These are phyloP conservation scores for Eristalis pertinax DNA, from an alignment of 2,888 invertebrate species.

Conservation along the genomic window DNA sequence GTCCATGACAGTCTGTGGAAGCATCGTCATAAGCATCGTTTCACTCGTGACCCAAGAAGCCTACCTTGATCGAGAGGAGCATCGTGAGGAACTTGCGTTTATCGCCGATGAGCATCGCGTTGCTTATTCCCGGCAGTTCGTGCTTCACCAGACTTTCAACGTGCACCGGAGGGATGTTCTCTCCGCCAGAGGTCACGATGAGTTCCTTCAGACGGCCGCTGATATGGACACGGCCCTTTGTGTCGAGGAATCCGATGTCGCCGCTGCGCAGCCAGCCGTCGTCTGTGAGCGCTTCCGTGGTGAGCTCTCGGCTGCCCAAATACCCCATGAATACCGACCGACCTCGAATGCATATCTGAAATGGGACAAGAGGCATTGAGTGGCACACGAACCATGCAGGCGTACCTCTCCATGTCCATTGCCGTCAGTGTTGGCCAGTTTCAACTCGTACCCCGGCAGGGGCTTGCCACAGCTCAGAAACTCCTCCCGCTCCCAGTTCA, in stretches of 20 bases:
- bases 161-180: slow-evolving; percentile 92
- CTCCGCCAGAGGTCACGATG: slow-evolving; percentile 96
- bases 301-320: slow-evolving; percentile 86
- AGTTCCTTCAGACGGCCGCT: slow-evolving; percentile 91
- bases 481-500: slow-evolving; percentile 76
- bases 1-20: slow-evolving; percentile 86
- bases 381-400: neutral
- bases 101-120: slow-evolving; percentile 94
- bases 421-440: slow-evolving; percentile 85
- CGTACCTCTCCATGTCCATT: slow-evolving; percentile 88
- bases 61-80: slow-evolving; percentile 91
- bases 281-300: slow-evolving; percentile 86
- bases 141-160: slow-evolving; percentile 90
- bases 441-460: slow-evolving; percentile 86
- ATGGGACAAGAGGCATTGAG: neutral
- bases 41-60: slow-evolving; percentile 54
- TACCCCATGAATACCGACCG: slow-evolving; percentile 97
- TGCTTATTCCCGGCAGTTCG: slow-evolving; percentile 88
- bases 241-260: slow-evolving; percentile 91
- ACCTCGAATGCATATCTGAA: slow-evolving; percentile 87
- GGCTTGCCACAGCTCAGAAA: slow-evolving; percentile 88
- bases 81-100: slow-evolving; percentile 91
- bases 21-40: neutral
- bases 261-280: slow-evolving; percentile 94
- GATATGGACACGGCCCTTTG: slow-evolving; percentile 86